Evolutionary conservation across 1,140 invertebrate species (phyloP).

Genomic region (Achroia grisella): DNA sequence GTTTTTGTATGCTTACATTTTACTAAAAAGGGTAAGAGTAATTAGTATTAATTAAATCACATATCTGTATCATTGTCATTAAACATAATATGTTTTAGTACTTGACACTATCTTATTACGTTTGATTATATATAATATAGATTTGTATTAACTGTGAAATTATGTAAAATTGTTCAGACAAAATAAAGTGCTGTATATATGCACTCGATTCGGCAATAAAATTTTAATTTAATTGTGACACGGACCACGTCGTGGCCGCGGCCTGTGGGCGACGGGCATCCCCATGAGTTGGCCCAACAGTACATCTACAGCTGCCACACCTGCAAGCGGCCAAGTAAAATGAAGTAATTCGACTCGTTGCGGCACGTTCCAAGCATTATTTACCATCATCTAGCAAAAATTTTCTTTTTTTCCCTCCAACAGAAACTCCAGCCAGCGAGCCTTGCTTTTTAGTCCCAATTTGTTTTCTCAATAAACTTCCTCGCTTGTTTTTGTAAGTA

Average conservation of each 20-base stretch:
- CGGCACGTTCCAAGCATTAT: slow-evolving; percentile 48
- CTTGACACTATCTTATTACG: neutral
- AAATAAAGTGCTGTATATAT: slow-evolving; percentile 23
- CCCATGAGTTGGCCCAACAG: too few species aligned
- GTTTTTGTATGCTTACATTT: too few species aligned
- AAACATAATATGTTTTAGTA: too few species aligned
- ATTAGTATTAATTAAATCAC: too few species aligned
- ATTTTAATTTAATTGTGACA: slow-evolving; percentile 28
- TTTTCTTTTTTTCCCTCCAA: slow-evolving; percentile 39
- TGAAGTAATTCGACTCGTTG: slow-evolving; percentile 51
- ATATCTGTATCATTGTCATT: too few species aligned
- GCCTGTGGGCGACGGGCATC: neutral
- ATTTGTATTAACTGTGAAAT: neutral
- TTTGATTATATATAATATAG: neutral
- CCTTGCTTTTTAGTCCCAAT: slow-evolving; percentile 51
- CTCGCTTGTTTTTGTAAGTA: slow-evolving; percentile 38
- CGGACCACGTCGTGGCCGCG: slow-evolving; percentile 14
- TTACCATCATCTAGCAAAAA: slow-evolving; percentile 56
- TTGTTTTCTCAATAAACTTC: slow-evolving; percentile 60
- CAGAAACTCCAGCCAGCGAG: slow-evolving; percentile 40
- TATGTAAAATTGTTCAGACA: slow-evolving; percentile 11
- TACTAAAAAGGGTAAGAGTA: too few species aligned
- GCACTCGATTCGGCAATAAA: slow-evolving; percentile 29
- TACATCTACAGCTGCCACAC: too few species aligned
- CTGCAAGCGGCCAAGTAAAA: slow-evolving; percentile 34